phyloP scores from a whole-genome alignment of 1,140 invertebrate species.

The Drosophila trapezifrons region DNA sequence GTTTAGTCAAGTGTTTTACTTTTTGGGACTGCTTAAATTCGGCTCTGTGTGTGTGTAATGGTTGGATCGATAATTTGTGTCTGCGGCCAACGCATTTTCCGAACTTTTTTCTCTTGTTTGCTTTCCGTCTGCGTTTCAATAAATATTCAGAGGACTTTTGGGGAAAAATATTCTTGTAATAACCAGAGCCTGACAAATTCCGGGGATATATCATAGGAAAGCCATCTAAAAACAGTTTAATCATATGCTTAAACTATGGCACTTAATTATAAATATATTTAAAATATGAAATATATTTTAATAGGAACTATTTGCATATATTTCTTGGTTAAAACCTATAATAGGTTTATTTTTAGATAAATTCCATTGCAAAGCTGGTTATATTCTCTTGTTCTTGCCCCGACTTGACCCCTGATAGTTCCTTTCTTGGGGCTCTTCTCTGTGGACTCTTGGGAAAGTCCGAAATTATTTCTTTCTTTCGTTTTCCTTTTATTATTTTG shows the following conservation, averaged over 20 bases:
- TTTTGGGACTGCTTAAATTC: conserved; percentile 62
- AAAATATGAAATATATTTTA: no score
- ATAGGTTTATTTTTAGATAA: neutral
- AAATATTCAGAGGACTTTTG: conserved; percentile 3
- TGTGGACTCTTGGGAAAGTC: conserved; percentile 48
- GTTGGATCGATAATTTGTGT: conserved; percentile 48
- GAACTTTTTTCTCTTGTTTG: conserved; percentile 11
- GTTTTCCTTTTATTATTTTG: conserved; percentile 5
- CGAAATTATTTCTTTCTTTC: conserved; percentile 33
- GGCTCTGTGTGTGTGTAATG: conserved; percentile 13
- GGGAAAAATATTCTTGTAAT: neutral
- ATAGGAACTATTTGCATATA: no score
- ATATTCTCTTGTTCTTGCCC: neutral
- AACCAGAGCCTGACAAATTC: no score
- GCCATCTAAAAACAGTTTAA: neutral
- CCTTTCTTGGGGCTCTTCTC: neutral
- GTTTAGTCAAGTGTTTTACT: conserved; percentile 66
- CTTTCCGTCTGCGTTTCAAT: conserved; percentile 3
- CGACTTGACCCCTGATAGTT: conserved; percentile 2
- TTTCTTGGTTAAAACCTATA: no score
- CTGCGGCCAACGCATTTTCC: conserved; percentile 70
- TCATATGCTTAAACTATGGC: neutral
- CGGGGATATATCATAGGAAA: no score
- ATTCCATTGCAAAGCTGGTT: no score
- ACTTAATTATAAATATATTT: no score